Conservation (phyloP, 2,888 invertebrate genomes). For the Dynastes maya region DNA sequence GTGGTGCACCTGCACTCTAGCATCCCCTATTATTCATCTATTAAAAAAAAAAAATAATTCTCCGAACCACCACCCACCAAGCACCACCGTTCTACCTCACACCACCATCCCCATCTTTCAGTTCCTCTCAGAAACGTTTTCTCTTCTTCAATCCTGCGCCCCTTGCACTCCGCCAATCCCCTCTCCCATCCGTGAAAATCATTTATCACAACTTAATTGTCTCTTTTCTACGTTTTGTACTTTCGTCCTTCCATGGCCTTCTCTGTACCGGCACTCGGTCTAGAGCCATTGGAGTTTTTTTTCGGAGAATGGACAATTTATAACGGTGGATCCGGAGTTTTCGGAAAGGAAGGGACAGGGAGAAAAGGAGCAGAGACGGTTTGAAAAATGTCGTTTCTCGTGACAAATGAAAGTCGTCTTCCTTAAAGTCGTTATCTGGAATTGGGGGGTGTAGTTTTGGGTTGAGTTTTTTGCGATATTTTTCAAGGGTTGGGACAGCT, state of each 20-base stretch:
- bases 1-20: too few relatives aligned
- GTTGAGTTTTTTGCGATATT: too few relatives aligned
- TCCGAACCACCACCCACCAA: too few relatives aligned
- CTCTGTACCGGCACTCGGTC: conserved; percentile 26
- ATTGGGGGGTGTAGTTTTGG: too few relatives aligned
- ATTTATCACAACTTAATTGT: conserved; percentile 68
- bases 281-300: conserved; percentile 39
- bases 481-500: too few relatives aligned
- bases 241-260: conserved; percentile 26
- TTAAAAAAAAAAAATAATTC: too few relatives aligned
- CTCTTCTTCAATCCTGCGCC: not conserved
- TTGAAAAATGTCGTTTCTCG: conserved; percentile 31
- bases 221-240: conserved; percentile 63
- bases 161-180: not conserved
- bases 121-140: too few relatives aligned
- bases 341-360: conserved; percentile 7
- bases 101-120: too few relatives aligned
- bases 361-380: conserved; percentile 6
- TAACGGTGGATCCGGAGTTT: conserved; percentile 43
- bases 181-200: conserved; percentile 61
- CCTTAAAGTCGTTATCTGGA: not conserved
- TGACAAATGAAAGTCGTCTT: conserved; percentile 26
- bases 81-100: too few relatives aligned
- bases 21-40: too few relatives aligned
- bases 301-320: conserved; percentile 48